Conservation (phyloP, 2,888 invertebrate genomes). For the Pediacus dermestoides region DNA sequence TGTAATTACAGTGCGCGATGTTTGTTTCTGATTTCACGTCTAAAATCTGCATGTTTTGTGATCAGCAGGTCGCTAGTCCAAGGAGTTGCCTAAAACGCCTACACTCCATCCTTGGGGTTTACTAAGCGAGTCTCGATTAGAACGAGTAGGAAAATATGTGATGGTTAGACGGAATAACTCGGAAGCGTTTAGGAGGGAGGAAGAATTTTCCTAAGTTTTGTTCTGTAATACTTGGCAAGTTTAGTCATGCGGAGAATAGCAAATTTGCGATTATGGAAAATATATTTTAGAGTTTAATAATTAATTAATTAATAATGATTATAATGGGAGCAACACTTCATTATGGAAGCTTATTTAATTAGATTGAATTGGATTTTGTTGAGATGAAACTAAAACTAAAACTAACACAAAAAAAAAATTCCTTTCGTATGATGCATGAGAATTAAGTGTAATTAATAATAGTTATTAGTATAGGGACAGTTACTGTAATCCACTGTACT, state of each 20-base stretch:
- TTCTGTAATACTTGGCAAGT: constrained; percentile 46
- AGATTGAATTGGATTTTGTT: no score
- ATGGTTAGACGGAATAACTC: no score
- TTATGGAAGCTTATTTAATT: no score
- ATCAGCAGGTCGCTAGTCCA: no score
- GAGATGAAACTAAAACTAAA: no score
- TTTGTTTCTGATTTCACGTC: constrained; percentile 49
- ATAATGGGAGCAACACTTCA: no score
- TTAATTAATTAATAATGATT: constrained; percentile 28
- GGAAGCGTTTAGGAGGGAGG: constrained; percentile 24
- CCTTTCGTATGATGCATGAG: no score
- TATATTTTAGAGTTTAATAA: constrained; percentile 33
- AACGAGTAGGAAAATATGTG: no score
- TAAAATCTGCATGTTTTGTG: constrained; percentile 47
- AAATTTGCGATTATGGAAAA: constrained; percentile 47
- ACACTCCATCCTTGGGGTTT: no score
- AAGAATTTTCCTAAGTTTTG: constrained; percentile 42
- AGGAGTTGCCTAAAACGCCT: no score
- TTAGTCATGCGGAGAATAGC: constrained; percentile 49
- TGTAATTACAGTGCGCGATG: constrained; percentile 50
- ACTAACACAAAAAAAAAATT: no score
- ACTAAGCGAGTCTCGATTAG: no score
- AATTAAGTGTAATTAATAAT: constrained; percentile 30
- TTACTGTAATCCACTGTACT: constrained; percentile 24
- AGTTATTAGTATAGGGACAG: constrained; percentile 27